Evolutionary conservation across 2,888 invertebrate species (phyloP).

Genomic region (Mythimna pallens): DNA sequence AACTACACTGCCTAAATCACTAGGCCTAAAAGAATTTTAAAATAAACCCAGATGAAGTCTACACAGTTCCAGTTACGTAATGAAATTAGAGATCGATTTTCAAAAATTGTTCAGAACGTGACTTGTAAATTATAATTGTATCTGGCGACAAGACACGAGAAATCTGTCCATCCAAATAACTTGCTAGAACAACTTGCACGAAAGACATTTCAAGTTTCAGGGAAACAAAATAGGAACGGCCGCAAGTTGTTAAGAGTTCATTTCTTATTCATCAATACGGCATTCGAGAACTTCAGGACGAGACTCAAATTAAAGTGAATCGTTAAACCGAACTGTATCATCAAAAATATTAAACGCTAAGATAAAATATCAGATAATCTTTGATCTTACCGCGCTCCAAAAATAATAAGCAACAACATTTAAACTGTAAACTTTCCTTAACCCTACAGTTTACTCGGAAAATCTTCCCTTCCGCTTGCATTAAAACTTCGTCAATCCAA

Average conservation of each 20-base stretch:
- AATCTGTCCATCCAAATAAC: neutral
- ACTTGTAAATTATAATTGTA: neutral
- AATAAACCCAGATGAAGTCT: too few species aligned
- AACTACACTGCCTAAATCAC: too few species aligned
- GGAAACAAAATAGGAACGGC: neutral
- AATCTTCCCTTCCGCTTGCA: slow-evolving; percentile 32
- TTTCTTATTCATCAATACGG: neutral
- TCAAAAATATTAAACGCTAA: slow-evolving; percentile 25
- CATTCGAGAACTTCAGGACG: neutral
- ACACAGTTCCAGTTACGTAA: too few species aligned
- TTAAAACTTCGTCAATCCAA: slow-evolving; percentile 19
- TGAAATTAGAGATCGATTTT: too few species aligned
- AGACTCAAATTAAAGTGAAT: slow-evolving; percentile 3
- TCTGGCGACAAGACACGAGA: neutral
- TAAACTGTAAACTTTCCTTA: slow-evolving; percentile 42
- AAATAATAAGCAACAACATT: slow-evolving; percentile 51
- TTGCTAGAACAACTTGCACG: neutral
- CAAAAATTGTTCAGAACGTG: neutral
- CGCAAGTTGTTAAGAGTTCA: neutral
- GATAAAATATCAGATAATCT: slow-evolving; percentile 33
- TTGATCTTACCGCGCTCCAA: slow-evolving; percentile 30
- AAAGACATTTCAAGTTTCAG: neutral
- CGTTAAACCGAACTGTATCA: slow-evolving; percentile 17
- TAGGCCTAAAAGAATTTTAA: too few species aligned
- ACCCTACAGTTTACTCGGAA: slow-evolving; percentile 29